Conservation (phyloP, 2,113 vertebrate genomes). For the Malurus cyaneus region DNA sequence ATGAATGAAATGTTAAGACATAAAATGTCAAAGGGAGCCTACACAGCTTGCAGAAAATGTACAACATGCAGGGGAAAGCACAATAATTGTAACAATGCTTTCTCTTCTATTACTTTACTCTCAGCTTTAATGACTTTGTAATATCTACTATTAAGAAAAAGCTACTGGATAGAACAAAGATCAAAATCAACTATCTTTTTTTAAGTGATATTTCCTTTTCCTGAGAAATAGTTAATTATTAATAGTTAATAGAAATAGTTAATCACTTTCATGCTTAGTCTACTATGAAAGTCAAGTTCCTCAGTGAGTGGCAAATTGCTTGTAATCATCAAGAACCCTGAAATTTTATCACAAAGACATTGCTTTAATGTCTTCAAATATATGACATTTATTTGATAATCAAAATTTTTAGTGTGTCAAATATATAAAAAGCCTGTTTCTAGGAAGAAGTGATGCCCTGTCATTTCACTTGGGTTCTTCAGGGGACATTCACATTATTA, state of each 20-base stretch:
- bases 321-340: background rate
- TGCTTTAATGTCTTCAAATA: background rate
- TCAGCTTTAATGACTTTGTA: background rate
- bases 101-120: background rate
- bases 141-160: background rate
- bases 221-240: background rate
- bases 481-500: background rate
- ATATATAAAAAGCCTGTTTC: background rate
- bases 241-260: background rate
- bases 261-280: background rate
- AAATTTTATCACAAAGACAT: background rate
- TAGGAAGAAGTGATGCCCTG: background rate
- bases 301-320: background rate
- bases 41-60: background rate
- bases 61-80: background rate
- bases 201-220: background rate
- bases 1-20: background rate
- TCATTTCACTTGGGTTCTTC: background rate
- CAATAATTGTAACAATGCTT: background rate
- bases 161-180: background rate
- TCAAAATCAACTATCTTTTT: background rate
- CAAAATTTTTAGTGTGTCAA: background rate
- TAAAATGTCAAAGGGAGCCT: background rate
- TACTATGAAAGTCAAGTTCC: background rate
- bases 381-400: background rate